A percentile compares a stretch with the other conserved stretches of the same genome.
phyloP scores from a whole-genome alignment of 2,113 vertebrate species.

The Leptobrachium ailaonicum region DNA sequence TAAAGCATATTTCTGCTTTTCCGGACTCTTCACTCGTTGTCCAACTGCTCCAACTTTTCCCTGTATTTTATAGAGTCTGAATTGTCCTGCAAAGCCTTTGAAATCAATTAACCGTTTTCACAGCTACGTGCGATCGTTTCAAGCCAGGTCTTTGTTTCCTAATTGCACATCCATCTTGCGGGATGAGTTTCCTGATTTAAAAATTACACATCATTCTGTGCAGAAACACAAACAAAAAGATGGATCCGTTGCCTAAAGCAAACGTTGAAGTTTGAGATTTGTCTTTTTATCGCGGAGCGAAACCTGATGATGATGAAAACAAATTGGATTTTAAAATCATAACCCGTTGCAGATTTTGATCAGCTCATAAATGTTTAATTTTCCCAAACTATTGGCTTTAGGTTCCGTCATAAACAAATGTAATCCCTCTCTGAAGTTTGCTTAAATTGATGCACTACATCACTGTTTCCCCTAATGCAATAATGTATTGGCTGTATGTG shows the following conservation, averaged over 20 bases:
- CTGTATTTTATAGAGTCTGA: background rate
- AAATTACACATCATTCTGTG: background rate
- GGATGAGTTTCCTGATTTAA: background rate
- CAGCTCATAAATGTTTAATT: conserved; percentile 48
- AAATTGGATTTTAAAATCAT: conserved; percentile 52
- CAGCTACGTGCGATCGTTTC: background rate
- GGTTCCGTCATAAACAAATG: conserved; percentile 47
- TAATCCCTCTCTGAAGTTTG: conserved; percentile 43
- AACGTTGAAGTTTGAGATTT: conserved; percentile 4
- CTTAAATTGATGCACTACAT: conserved; percentile 53
- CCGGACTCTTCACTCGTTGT: too few relatives aligned
- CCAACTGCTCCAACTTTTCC: too few relatives aligned
- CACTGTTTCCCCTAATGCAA: conserved; percentile 48
- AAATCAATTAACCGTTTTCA: background rate
- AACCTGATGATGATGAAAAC: conserved; percentile 27
- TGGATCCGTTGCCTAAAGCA: conserved; percentile 20
- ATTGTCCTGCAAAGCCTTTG: background rate
- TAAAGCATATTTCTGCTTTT: too few relatives aligned
- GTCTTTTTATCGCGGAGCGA: conserved; percentile 47
- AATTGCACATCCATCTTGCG: background rate
- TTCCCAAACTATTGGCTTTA: conserved; percentile 43
- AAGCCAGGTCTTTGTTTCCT: background rate
- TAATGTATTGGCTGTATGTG: conserved; percentile 48
- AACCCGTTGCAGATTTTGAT: conserved; percentile 47
- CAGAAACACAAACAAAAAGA: background rate